Base-by-base conservation (phyloP, 2,888 invertebrate species). In the Thymelicus acteon region DNA sequence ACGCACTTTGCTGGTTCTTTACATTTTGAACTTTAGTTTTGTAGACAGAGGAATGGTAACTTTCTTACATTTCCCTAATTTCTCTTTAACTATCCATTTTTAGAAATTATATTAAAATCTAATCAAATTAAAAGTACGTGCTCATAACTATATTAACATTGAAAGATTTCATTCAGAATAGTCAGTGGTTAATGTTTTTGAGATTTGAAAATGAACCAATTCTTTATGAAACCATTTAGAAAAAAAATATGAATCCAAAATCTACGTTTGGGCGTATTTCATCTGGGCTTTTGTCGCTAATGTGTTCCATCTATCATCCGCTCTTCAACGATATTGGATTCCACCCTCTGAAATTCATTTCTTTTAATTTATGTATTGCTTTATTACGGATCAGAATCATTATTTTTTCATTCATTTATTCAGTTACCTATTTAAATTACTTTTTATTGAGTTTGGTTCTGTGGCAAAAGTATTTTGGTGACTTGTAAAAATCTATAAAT, bases 231-330 rank as follows among this genome's bases (percentile, higher is more conserved):
- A 70, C 62, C 66, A 57, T 72, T 70, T 64, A 64, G 60, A 70
- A 70, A 72, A 31, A 72, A 72, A 68, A 71, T 60, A 67, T 49
- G 65, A 58, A 19, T 71, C 71, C 71, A 72, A 74, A 74, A 72
- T 71, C 69, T 71, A 72, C 71, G 67, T 54, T 61, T 48, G 67
- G 67, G 60, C 66, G 71, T 72, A 72, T 72, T 72, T 71, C 72
- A 74, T 73, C 73, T 72, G 75, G 75, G 49, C 79, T 80, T 79
- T 79, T 82, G 84, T 85, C 82, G 82, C 83, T 88, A 89, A 89
- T 88, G 85, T 84, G 83, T 84, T 85, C 79, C 86, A 89, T 89
- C 82, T 86, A 86, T 89, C 87, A 89, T 85, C 76, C 76, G 76
- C 76, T 72, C 75, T 75, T 76, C 80, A 78, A 79, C 82, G 81